phyloP scores from a whole-genome alignment of 2,113 vertebrate species.

The Sturnus vulgaris region DNA sequence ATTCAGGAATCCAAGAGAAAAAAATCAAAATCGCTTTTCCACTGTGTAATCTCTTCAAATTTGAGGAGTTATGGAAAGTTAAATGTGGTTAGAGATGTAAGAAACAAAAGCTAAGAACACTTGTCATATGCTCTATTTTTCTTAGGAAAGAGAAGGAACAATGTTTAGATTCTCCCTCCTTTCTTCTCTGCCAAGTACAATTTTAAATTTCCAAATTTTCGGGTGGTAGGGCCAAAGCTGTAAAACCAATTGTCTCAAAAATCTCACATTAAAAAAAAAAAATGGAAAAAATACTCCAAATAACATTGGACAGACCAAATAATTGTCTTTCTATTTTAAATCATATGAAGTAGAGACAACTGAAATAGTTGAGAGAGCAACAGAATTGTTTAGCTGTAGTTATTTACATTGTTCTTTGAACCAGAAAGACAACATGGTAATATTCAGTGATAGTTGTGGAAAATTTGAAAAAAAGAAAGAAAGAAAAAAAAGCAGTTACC shows the following conservation, averaged over 20 bases:
- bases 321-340: background rate
- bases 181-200: background rate
- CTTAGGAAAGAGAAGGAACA: background rate
- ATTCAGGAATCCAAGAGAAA: background rate
- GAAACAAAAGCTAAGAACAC: background rate
- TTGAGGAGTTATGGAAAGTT: background rate
- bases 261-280: background rate
- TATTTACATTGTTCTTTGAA: background rate
- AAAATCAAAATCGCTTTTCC: background rate
- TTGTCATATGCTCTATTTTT: background rate
- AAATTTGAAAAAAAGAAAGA: accelerated
- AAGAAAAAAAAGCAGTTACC: background rate
- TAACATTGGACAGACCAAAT: background rate
- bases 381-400: background rate
- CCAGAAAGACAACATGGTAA: background rate
- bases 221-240: background rate
- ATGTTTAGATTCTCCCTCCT: background rate
- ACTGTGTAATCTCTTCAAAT: background rate
- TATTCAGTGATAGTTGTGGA: background rate
- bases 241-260: background rate
- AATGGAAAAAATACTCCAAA: background rate
- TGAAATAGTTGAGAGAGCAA: background rate
- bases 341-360: background rate
- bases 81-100: background rate
- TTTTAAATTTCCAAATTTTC: background rate